Conservation (phyloP, 2,888 invertebrate species). For the Zygothrica quintamaculata region DNA sequence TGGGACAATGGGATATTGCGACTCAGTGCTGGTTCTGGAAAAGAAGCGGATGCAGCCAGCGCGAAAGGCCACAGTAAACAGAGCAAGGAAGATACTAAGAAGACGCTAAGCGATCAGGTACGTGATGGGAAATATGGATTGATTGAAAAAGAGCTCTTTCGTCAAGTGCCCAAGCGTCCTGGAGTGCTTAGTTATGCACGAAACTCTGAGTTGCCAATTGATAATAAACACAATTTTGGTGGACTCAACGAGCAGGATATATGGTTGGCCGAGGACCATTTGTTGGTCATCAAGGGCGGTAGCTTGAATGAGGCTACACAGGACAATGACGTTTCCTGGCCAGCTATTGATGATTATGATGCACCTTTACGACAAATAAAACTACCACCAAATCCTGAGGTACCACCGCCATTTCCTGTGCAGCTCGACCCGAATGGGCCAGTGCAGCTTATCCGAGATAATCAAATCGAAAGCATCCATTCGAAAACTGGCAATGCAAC, state of each 20-base stretch:
- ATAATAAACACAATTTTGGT: slow-evolving; percentile 91
- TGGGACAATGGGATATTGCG: slow-evolving; percentile 89
- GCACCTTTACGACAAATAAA: slow-evolving; percentile 94
- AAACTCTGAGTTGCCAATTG: slow-evolving; percentile 92
- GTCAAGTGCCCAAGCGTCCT: slow-evolving; percentile 89
- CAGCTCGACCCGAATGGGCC: slow-evolving; percentile 94
- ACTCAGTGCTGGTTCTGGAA: slow-evolving; percentile 89
- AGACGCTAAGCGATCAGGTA: slow-evolving; percentile 94
- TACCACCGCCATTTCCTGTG: slow-evolving; percentile 97
- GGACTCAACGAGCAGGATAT: slow-evolving; percentile 94
- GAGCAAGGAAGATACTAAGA: slow-evolving; percentile 89
- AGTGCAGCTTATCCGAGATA: slow-evolving; percentile 93
- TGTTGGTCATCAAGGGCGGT: slow-evolving; percentile 93
- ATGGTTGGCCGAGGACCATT: slow-evolving; percentile 95
- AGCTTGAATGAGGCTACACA: slow-evolving; percentile 85
- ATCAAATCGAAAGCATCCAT: slow-evolving; percentile 86
- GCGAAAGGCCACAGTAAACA: slow-evolving; percentile 65
- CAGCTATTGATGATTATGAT: slow-evolving; percentile 93
- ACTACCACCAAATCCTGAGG: slow-evolving; percentile 91
- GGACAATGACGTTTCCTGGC: slow-evolving; percentile 87
- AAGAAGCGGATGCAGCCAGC: slow-evolving; percentile 84
- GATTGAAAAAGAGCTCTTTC: slow-evolving; percentile 93
- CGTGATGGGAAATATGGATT: slow-evolving; percentile 95
- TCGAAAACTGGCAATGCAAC: slow-evolving; percentile 87
- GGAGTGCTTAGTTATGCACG: slow-evolving; percentile 92